Base-by-base conservation (phyloP, 2,797 vertebrate genomes). In the Echiichthys vipera region DNA sequence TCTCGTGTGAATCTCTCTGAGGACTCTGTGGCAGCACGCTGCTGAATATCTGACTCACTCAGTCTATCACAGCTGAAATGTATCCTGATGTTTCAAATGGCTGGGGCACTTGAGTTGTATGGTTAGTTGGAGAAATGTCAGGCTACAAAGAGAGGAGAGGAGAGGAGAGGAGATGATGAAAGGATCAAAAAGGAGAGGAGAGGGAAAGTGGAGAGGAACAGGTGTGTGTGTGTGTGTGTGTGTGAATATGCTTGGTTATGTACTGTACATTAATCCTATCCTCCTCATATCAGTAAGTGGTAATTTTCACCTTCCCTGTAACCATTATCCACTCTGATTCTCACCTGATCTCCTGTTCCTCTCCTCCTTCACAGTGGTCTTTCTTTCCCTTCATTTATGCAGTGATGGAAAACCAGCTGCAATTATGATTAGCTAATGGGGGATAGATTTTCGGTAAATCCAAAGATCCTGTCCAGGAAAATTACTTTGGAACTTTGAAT, bases 11-110 rank as follows among this genome's bases (percentile, higher is more conserved):
- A 68, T 90, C 90, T 90, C 90, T 92, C 91, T 39, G 83, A 90
- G 91, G 91, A 90, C 85, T 79, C 68, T 55, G 71, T 72, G 78
- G 87, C 88, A 80, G 88, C 78, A 67, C 34, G 7, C 36, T 0
- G 72, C 84, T 87, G 88, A 87, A 87, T 86, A 77, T 83, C 82
- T 88, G 80, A 91, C 82, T 79, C 86, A 85, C 84, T 89, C 81
- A 39, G 87, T 77, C 85, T 85, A 83, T 83, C 82, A 63, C 71
- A 50, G 80, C 79, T 90, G 88, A 92, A 93, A 93, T 88, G 68
- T 74, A 92, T 86, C 91, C 87, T 56, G 63, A 80, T 89, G 84
- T 86, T 88, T 89, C 77, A 84, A 88, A 90, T 84, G 81, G 86
- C 70, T 50, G 50, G 65, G 80, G 73, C 86, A 88, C 92, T 89